phyloP scores from a whole-genome alignment of 2,888 invertebrate genomes.

The Cheilosia impressa region DNA sequence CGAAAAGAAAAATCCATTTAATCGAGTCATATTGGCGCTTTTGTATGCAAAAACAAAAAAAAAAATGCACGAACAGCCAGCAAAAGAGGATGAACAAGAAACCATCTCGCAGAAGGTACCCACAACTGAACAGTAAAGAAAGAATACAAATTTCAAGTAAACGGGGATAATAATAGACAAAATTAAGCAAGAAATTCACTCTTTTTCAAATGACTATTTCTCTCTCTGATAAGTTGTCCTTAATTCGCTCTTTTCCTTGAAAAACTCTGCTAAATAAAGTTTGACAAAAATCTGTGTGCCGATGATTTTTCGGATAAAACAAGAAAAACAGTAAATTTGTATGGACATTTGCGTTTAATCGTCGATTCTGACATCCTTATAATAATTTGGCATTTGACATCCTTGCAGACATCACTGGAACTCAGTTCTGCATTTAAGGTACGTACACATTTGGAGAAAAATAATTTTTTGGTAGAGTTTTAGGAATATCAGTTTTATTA shows the following conservation, averaged over 20 bases:
- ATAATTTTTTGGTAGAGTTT: not conserved
- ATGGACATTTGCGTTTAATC: conserved; percentile 10
- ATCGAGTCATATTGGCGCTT: conserved; percentile 51
- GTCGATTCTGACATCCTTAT: conserved; percentile 15
- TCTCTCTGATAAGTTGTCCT: not conserved
- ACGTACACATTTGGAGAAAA: conserved; percentile 23
- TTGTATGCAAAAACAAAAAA: conserved; percentile 37
- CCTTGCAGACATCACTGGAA: conserved; percentile 3
- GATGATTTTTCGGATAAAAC: not conserved
- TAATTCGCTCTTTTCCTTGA: not conserved
- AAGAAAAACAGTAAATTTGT: not conserved
- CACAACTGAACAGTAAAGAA: conserved; percentile 6
- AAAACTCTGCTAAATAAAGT: not conserved
- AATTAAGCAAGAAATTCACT: conserved; percentile 1
- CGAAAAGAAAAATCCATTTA: conserved; percentile 39
- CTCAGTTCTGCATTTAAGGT: conserved; percentile 28
- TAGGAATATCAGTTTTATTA: too few relatives aligned
- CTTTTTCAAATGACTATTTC: conserved; percentile 6
- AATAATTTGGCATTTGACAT: conserved; percentile 13
- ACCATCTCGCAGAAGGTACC: conserved; percentile 20
- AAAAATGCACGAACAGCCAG: not conserved
- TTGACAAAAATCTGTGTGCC: not conserved
- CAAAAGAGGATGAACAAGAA: conserved; percentile 10
- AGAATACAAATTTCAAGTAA: conserved; percentile 18
- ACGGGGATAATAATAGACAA: conserved; percentile 19